A percentile compares a stretch with the other conserved stretches of the same genome.
phyloP scores from a whole-genome alignment of 2,113 vertebrate genomes.

The Anolis carolinensis region DNA sequence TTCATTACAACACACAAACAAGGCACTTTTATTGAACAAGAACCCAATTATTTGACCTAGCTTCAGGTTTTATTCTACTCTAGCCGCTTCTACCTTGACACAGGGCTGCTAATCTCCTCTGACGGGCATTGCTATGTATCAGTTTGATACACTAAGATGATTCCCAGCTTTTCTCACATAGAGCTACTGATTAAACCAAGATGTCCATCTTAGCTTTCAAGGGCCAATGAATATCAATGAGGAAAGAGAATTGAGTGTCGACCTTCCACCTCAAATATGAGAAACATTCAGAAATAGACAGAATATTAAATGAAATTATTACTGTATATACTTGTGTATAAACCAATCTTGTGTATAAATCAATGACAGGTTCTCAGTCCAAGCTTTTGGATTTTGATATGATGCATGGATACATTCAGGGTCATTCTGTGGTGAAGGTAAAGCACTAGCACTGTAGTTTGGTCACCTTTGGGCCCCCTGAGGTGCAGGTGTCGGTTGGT shows the following conservation, averaged over 20 bases:
- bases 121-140: conserved; percentile 80
- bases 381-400: too few relatives aligned
- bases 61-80: conserved; percentile 84
- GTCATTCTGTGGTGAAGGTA: too few relatives aligned
- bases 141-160: conserved; percentile 76
- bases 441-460: too few relatives aligned
- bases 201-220: conserved; percentile 83
- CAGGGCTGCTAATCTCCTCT: conserved; percentile 89
- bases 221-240: conserved; percentile 92
- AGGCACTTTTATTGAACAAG: conserved; percentile 90
- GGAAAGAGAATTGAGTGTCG: conserved; percentile 65
- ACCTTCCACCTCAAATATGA: conserved; percentile 58
- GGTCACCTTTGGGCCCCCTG: too few relatives aligned
- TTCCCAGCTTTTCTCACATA: conserved; percentile 80
- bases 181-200: conserved; percentile 86
- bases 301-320: conserved; percentile 46
- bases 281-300: conserved; percentile 36
- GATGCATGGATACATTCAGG: too few relatives aligned
- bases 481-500: too few relatives aligned
- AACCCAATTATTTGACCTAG: conserved; percentile 96
- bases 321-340: not conserved
- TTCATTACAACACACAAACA: conserved; percentile 81
- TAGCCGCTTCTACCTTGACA: conserved; percentile 80
- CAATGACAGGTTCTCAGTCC: too few relatives aligned
- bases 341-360: too few relatives aligned